Percentiles rank a stretch among this genome's conserved stretches.
phyloP scores from a whole-genome alignment of 2,113 vertebrate species.

The Lepisosteus oculatus region DNA sequence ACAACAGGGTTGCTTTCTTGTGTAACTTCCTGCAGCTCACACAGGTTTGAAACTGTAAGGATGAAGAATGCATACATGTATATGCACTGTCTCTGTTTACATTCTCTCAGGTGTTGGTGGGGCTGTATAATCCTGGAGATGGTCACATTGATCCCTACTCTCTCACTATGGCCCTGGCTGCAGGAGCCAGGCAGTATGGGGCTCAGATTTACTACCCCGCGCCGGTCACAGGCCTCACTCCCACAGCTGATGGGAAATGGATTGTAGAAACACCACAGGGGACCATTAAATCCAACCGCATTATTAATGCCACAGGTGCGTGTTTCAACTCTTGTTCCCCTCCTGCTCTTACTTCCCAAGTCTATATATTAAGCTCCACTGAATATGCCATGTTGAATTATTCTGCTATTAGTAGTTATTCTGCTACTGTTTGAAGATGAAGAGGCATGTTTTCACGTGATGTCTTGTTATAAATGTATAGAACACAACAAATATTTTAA shows the following conservation, averaged over 20 bases:
- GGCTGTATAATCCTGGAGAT: conserved; percentile 90
- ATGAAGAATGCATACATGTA: not conserved
- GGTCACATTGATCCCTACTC: conserved; percentile 98
- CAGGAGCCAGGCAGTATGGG: conserved; percentile 90
- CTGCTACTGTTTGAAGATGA: too few species aligned
- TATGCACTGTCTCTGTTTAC: not conserved
- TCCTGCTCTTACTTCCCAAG: too few species aligned
- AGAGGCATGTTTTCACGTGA: too few species aligned
- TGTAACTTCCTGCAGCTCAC: too few species aligned
- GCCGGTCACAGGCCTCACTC: conserved; percentile 74
- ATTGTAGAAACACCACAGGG: conserved; percentile 87
- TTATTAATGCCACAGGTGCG: conserved; percentile 87
- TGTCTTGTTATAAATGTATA: too few species aligned
- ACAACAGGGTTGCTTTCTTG: too few species aligned
- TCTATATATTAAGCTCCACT: too few species aligned
- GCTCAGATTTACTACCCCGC: conserved; percentile 87
- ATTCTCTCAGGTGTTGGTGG: conserved; percentile 79
- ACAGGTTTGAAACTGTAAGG: too few species aligned
- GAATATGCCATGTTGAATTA: too few species aligned
- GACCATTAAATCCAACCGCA: conserved; percentile 76
- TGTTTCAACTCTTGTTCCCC: not conserved
- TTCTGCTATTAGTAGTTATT: too few species aligned
- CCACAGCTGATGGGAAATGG: conserved; percentile 79
- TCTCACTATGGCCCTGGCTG: conserved; percentile 93
- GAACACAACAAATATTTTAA: too few species aligned